These are phyloP conservation scores for Tiliqua scincoides DNA, from an alignment of 2,113 vertebrate genomes.

Conservation along the genomic window DNA sequence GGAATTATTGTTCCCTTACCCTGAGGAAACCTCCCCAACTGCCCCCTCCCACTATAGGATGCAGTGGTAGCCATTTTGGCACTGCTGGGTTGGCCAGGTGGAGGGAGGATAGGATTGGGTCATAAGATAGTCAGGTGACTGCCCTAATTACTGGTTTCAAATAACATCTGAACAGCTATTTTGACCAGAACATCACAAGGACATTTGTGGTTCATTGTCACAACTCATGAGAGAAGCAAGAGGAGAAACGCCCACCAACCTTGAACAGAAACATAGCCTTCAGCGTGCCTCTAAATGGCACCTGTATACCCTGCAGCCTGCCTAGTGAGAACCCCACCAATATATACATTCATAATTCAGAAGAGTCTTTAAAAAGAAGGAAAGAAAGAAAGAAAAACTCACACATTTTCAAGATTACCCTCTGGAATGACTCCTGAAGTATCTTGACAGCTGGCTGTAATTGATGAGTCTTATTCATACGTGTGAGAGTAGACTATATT, in stretches of 20 bases:
- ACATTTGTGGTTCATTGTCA: not conserved
- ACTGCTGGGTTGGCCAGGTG: too few relatives aligned
- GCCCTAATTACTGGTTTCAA: not conserved
- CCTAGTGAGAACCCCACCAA: not conserved
- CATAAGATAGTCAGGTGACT: not conserved
- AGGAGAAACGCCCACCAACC: not conserved
- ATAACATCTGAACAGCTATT: not conserved
- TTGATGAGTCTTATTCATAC: constrained; percentile 35
- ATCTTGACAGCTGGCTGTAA: constrained; percentile 30
- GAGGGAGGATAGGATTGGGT: too few relatives aligned
- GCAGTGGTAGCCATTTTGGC: too few relatives aligned
- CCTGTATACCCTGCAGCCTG: not conserved
- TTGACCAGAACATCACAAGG: not conserved
- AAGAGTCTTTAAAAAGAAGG: not conserved
- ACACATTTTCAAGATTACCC: constrained; percentile 16
- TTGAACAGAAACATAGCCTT: not conserved
- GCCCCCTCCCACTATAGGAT: too few relatives aligned
- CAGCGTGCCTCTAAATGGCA: not conserved
- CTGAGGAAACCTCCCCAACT: too few relatives aligned
- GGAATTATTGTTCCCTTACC: too few relatives aligned
- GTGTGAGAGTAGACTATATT: constrained; percentile 45
- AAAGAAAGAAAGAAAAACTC: constrained; percentile 3
- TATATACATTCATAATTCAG: constrained; percentile 23
- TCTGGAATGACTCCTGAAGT: not conserved
- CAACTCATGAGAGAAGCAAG: not conserved